Evolutionary conservation across 2,113 vertebrate genomes (phyloP).

Genomic region (Elachura formosa): DNA sequence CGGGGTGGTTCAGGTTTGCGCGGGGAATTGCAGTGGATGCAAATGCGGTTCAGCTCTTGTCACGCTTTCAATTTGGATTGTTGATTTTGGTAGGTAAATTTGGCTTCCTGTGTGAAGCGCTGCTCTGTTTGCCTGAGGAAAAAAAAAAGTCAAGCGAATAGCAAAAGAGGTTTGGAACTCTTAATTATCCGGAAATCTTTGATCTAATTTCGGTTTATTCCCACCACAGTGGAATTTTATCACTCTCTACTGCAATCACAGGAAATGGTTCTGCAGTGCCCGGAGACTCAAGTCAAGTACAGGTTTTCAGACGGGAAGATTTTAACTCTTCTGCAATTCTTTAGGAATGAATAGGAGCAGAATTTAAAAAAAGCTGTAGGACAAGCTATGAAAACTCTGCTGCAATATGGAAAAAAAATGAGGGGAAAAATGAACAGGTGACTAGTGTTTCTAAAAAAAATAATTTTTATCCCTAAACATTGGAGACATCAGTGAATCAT

Average conservation of each 20-base stretch:
- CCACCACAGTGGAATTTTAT: conserved; percentile 3
- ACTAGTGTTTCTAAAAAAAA: background rate
- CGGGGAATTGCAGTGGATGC: background rate
- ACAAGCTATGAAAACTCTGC: background rate
- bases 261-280: conserved; percentile 1
- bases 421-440: background rate
- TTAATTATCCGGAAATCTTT: background rate
- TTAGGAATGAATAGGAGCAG: background rate
- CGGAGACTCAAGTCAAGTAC: background rate
- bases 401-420: background rate
- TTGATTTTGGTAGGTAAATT: background rate
- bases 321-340: background rate
- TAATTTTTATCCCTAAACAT: background rate
- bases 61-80: background rate
- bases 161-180: background rate
- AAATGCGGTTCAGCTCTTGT: background rate
- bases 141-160: background rate
- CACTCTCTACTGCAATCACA: background rate
- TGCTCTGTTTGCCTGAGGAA: background rate
- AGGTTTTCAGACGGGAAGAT: background rate
- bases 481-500: background rate
- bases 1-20: background rate
- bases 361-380: background rate
- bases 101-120: background rate
- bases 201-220: background rate